Evolutionary conservation across 1,140 invertebrate species (phyloP).

Genomic region (Catajapyx aquilonaris): DNA sequence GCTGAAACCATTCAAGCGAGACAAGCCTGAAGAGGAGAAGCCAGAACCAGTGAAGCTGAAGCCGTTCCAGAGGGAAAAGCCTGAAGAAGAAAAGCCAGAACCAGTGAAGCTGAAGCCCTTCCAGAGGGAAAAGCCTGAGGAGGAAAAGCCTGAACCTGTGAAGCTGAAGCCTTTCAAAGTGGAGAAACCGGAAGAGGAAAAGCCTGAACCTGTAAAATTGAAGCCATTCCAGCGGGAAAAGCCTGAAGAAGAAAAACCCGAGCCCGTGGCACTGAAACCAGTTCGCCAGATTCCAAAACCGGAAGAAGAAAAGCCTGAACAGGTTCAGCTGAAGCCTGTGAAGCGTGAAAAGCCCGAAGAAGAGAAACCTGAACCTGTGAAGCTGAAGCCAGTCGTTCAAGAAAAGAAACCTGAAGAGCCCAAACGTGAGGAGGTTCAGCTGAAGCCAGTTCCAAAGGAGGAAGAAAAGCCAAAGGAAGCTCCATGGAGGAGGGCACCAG

Average conservation of each 20-base stretch:
- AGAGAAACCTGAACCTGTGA: not conserved
- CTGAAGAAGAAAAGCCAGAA: slow-evolving; percentile 12
- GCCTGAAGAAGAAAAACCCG: not conserved
- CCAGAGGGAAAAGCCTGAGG: slow-evolving; percentile 3
- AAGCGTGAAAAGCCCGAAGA: slow-evolving; percentile 3
- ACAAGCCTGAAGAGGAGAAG: slow-evolving; percentile 14
- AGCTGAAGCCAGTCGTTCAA: not conserved
- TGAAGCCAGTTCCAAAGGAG: slow-evolving; percentile 21
- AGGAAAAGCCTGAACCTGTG: slow-evolving; percentile 11
- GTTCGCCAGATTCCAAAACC: not conserved
- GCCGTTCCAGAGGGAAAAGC: slow-evolving; percentile 12
- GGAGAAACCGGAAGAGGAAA: slow-evolving; percentile 10
- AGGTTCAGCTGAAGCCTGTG: slow-evolving; percentile 8
- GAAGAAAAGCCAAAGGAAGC: slow-evolving; percentile 5
- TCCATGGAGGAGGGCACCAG: slow-evolving; percentile 6
- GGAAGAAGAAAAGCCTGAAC: slow-evolving; percentile 7
- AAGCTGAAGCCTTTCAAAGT: slow-evolving; percentile 8
- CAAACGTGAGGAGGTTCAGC: slow-evolving; percentile 19
- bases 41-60: slow-evolving; percentile 12
- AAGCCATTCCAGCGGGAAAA: slow-evolving; percentile 1
- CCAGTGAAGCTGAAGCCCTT: slow-evolving; percentile 13
- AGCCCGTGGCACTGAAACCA: not conserved
- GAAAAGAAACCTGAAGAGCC: slow-evolving; percentile 4
- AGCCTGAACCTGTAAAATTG: not conserved
- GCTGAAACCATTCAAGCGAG: slow-evolving; percentile 7